Evolutionary conservation across 2,113 vertebrate genomes (phyloP), one percentile per base, ranked within the genome.

Genomic region (Siphamia tubifer): DNA sequence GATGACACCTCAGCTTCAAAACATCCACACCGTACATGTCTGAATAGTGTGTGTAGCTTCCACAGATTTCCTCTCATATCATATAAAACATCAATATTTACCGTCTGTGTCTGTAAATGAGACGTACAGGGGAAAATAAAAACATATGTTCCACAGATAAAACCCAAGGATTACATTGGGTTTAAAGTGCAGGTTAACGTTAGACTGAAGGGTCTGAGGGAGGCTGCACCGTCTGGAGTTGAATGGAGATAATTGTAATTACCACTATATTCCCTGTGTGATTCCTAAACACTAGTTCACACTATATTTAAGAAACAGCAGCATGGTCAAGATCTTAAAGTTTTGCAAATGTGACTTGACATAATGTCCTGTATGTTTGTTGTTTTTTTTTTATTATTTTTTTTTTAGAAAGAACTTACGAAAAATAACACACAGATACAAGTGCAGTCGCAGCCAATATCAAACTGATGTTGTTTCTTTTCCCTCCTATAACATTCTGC

Each of bases 401-500:
- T 65, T 53, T n/a, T n/a, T n/a, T n/a, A n/a, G n/a, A n/a, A n/a
- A n/a, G n/a, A 56, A 75, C 57, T 70, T 79, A 3, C 35, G 20
- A 67, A 60, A 48, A 69, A 39, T 21, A 43, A 66, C 65, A 51
- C 16, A 21, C n/a, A 49, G 42, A 42, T 21, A n/a, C 31, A 43
- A 61, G 32, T 55, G 54, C 51, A 52, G 54, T 30, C 42, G 8
- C 48, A 66, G 62, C 62, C 38, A 55, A 47, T 45, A 63, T 85
- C 73, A 62, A 52, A 65, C 43, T 12, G 27, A 34, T 74, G 42
- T 30, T 64, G 31, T 68, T 66, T 68, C 38, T 57, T 20, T 32
- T 23, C 12, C 12, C 17, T 55, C 64, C 52, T 39, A 39, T 71
- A 74, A 67, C 40, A 77, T 80, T 85, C 68, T 82, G 79, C 85